These are phyloP conservation scores for Epinephelus fuscoguttatus DNA, from an alignment of 2,113 vertebrate genomes.

Conservation along the genomic window DNA sequence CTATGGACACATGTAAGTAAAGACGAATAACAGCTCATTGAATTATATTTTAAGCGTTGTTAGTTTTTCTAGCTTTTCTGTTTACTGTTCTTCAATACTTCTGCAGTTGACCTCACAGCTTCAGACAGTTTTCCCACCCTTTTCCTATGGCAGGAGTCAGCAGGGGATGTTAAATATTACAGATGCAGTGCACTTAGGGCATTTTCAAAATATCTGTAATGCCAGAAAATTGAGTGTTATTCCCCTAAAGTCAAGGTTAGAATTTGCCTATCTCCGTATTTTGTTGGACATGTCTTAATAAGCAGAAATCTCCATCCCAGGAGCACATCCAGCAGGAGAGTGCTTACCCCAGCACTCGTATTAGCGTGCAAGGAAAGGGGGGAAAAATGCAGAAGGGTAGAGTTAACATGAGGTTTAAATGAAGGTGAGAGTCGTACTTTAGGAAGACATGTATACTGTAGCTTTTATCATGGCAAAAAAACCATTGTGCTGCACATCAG, in stretches of 20 bases:
- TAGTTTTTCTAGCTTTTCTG: neutral
- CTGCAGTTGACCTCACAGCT: slow-evolving; percentile 3
- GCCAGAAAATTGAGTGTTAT: slow-evolving; percentile 23
- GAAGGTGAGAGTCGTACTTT: slow-evolving; percentile 19
- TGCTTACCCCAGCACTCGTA: slow-evolving; percentile 51
- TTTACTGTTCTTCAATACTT: neutral
- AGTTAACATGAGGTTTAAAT: slow-evolving; percentile 38
- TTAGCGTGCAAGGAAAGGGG: neutral
- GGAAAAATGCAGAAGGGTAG: slow-evolving; percentile 10
- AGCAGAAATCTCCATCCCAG: slow-evolving; percentile 62
- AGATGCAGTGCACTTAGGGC: neutral
- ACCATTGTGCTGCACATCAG: neutral
- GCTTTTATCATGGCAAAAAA: slow-evolving; percentile 17
- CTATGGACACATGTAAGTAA: slow-evolving; percentile 15
- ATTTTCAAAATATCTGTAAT: slow-evolving; percentile 30
- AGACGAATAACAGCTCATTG: slow-evolving; percentile 19
- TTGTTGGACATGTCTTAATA: slow-evolving; percentile 60
- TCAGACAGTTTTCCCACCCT: neutral
- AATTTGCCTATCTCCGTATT: slow-evolving; percentile 48
- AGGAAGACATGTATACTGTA: slow-evolving; percentile 4
- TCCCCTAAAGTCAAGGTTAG: slow-evolving; percentile 38
- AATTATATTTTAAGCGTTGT: slow-evolving; percentile 6
- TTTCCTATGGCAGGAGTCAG: neutral
- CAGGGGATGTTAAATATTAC: slow-evolving; percentile 17
- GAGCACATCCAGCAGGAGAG: slow-evolving; percentile 50